Evolutionary conservation across 2,113 vertebrate genomes (phyloP).

Genomic region (Tiliqua scincoides): DNA sequence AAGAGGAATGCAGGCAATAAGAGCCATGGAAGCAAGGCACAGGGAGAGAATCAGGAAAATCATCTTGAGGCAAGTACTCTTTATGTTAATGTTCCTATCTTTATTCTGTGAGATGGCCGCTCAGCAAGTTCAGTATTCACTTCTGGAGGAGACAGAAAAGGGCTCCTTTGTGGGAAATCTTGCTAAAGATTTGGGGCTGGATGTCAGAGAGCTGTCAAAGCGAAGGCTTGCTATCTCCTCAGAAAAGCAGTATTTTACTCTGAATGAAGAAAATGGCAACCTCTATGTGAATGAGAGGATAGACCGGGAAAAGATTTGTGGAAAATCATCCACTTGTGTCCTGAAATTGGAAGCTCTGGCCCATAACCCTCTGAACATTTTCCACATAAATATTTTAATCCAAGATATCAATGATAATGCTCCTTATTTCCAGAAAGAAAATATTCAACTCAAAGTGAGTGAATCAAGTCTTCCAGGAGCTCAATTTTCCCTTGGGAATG

Average conservation of each 20-base stretch:
- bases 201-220: slow-evolving; percentile 55
- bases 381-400: slow-evolving; percentile 79
- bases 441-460: slow-evolving; percentile 80
- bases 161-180: slow-evolving; percentile 76
- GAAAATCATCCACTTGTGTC: slow-evolving; percentile 66
- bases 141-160: slow-evolving; percentile 73
- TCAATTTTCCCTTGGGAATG: slow-evolving; percentile 79
- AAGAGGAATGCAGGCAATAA: neutral
- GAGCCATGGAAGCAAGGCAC: neutral
- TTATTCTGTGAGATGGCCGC: neutral
- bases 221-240: slow-evolving; percentile 66
- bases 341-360: slow-evolving; percentile 76
- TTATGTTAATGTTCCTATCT: neutral
- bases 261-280: slow-evolving; percentile 66
- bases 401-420: slow-evolving; percentile 89
- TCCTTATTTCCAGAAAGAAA: slow-evolving; percentile 81
- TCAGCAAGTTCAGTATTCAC: slow-evolving; percentile 70
- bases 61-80: neutral
- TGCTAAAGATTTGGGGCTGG: slow-evolving; percentile 69
- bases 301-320: slow-evolving; percentile 74
- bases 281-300: slow-evolving; percentile 70
- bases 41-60: neutral
- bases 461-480: slow-evolving; percentile 78
- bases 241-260: slow-evolving; percentile 60
- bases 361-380: slow-evolving; percentile 74